Evolutionary conservation across 2,797 vertebrate species (phyloP).

Genomic region (Acanthornis magna): DNA sequence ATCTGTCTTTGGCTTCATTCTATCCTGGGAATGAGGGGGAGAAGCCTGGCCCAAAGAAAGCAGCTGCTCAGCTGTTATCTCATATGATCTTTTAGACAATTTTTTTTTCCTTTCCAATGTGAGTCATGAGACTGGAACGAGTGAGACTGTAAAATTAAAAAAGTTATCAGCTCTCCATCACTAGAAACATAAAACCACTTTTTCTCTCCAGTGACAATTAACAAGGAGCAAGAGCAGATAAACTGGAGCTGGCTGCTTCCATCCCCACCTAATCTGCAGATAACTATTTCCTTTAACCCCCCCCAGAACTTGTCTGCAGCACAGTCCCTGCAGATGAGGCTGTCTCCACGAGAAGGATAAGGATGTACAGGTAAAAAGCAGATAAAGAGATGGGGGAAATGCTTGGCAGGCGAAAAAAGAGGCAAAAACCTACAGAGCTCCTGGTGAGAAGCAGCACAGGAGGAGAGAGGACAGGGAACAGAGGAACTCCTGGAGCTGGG

Average conservation of each 20-base stretch:
- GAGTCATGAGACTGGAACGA: background rate
- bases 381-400: slow-evolving; percentile 18
- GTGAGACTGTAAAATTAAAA: background rate
- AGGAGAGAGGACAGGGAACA: slow-evolving; percentile 16
- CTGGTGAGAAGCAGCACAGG: background rate
- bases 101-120: background rate
- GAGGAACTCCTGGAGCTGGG: background rate
- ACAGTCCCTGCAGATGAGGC: background rate
- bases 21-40: background rate
- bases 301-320: background rate
- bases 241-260: background rate
- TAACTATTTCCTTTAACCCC: background rate
- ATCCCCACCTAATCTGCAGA: slow-evolving; percentile 1
- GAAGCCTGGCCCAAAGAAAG: background rate
- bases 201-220: slow-evolving; percentile 18
- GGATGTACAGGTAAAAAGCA: background rate
- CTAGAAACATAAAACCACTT: background rate
- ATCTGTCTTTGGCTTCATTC: background rate
- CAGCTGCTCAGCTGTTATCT: background rate
- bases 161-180: slow-evolving; percentile 10
- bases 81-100: background rate
- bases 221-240: slow-evolving; percentile 21
- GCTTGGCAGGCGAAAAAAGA: background rate
- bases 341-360: slow-evolving; percentile 8
- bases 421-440: background rate